Evolutionary conservation across 2,797 vertebrate genomes (phyloP).

Genomic region (Clarias fuscus): DNA sequence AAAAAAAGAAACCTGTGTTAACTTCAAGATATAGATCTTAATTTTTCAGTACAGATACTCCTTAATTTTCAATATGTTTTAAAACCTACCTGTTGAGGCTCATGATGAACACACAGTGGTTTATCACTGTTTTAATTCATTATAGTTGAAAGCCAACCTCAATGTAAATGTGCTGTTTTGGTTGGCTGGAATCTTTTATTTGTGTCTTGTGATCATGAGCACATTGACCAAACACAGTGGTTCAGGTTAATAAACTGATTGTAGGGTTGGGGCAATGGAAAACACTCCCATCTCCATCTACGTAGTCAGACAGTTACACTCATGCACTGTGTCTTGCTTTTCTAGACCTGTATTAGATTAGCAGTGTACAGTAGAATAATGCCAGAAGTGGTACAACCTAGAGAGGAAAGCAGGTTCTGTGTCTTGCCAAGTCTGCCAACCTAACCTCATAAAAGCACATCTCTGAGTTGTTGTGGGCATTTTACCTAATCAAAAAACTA

Average conservation of each 20-base stretch:
- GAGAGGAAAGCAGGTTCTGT: not conserved
- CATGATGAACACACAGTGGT: constrained; percentile 7
- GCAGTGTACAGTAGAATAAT: not conserved
- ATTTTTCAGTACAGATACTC: not conserved
- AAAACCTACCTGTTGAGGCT: constrained; percentile 64
- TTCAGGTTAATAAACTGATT: not conserved
- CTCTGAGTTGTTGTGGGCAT: not conserved
- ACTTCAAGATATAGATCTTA: not conserved
- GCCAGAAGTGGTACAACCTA: too few species aligned
- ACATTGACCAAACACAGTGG: not conserved
- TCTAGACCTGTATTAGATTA: not conserved
- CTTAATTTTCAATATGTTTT: not conserved
- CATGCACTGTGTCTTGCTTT: not conserved
- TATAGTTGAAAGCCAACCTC: not conserved
- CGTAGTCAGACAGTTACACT: not conserved
- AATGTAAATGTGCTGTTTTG: not conserved
- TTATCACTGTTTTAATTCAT: not conserved
- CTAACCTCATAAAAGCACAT: not conserved
- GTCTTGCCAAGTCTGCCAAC: not conserved
- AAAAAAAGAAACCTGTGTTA: not conserved
- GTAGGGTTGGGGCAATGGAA: not conserved
- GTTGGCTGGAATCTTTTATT: not conserved
- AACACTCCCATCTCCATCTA: not conserved
- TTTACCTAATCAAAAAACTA: not conserved
- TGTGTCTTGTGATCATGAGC: not conserved